These are phyloP conservation scores for Micromys minutus DNA, from an alignment of 2,113 vertebrate genomes.

Conservation along the genomic window DNA sequence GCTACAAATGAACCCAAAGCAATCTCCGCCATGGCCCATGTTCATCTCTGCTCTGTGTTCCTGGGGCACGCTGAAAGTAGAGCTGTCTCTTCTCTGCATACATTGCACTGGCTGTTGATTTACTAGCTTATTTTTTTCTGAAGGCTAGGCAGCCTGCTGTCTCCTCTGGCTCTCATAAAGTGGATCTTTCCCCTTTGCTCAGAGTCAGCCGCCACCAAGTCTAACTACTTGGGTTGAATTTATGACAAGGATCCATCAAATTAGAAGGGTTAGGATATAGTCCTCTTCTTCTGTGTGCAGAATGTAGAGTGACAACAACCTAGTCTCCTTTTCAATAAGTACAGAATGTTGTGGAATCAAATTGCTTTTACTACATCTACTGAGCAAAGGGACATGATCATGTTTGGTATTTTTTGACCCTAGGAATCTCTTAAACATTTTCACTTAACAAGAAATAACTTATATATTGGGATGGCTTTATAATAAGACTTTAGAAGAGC, in stretches of 20 bases:
- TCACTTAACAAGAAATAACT: constrained; percentile 73
- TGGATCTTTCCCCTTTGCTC: constrained; percentile 61
- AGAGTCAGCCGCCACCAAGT: constrained; percentile 69
- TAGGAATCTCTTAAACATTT: constrained; percentile 67
- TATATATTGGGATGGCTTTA: background rate
- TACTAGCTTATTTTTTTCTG: constrained; percentile 39
- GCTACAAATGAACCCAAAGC: background rate
- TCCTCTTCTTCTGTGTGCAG: constrained; percentile 64
- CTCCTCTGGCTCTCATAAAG: constrained; percentile 74
- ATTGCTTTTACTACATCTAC: constrained; percentile 14
- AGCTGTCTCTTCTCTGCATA: background rate
- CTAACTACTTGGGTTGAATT: constrained; percentile 74
- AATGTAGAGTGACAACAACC: constrained; percentile 65
- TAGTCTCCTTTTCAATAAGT: constrained; percentile 49
- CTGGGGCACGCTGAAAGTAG: accelerated
- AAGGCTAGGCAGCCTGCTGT: constrained; percentile 55
- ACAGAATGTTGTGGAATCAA: constrained; percentile 71
- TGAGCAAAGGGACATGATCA: constrained; percentile 45
- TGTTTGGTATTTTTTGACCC: constrained; percentile 71
- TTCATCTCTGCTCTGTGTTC: constrained; percentile 3
- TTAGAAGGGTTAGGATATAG: constrained; percentile 71
- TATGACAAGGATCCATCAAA: constrained; percentile 83
- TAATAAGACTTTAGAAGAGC: background rate
- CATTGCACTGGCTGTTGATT: constrained; percentile 45
- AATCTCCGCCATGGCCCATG: background rate